Evolutionary conservation across 2,113 vertebrate species (phyloP).

Genomic region (Neofelis nebulosa): DNA sequence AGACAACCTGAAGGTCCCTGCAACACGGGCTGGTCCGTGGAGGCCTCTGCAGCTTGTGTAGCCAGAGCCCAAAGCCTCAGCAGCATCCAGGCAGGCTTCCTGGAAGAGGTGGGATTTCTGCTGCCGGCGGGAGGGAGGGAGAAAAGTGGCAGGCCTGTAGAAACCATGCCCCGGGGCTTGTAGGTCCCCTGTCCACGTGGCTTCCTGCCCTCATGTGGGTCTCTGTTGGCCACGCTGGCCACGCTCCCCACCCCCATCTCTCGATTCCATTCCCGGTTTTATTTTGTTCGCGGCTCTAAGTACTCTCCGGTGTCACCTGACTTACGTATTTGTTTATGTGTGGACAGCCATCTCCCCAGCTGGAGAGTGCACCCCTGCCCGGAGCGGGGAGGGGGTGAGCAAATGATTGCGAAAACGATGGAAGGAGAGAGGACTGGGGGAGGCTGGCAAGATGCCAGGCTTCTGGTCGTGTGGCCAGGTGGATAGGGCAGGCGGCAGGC

Average conservation of each 20-base stretch:
- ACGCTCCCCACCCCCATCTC: accelerated
- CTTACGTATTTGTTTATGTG: background rate
- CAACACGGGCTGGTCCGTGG: too few species aligned
- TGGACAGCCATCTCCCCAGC: background rate
- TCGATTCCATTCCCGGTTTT: background rate
- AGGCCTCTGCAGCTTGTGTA: background rate
- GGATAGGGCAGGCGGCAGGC: background rate
- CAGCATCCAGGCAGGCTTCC: background rate
- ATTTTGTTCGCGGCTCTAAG: background rate
- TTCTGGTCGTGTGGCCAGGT: background rate
- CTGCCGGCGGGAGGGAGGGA: background rate
- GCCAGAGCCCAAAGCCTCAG: background rate
- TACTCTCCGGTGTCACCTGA: accelerated
- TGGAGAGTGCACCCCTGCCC: background rate
- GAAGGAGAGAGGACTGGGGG: too few species aligned
- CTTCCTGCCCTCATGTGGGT: background rate
- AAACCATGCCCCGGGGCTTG: background rate
- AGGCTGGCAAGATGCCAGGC: background rate
- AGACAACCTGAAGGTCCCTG: background rate
- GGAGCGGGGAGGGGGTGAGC: background rate
- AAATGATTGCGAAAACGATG: background rate
- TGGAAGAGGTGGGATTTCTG: background rate
- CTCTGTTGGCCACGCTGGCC: background rate
- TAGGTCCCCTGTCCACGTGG: background rate
- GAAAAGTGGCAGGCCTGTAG: background rate